Evolutionary conservation across 2,113 vertebrate species (phyloP).

Genomic region (Cololabis saira): DNA sequence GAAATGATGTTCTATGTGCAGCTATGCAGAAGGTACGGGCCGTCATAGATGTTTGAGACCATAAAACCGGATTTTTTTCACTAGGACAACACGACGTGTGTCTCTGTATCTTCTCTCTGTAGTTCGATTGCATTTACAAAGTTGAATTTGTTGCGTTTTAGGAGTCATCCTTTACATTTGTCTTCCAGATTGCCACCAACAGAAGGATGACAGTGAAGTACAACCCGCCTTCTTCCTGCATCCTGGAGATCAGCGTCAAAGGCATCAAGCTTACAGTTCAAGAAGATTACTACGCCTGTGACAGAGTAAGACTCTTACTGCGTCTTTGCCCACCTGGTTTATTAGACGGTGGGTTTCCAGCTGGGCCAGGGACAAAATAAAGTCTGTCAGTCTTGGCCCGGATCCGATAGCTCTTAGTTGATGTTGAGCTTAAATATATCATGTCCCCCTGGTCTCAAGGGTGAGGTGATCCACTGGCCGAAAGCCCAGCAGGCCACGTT

Average conservation of each 20-base stretch:
- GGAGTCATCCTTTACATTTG: neutral
- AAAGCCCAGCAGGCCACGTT: too few relatives aligned
- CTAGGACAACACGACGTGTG: too few relatives aligned
- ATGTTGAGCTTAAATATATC: too few relatives aligned
- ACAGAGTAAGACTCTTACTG: conserved; percentile 74
- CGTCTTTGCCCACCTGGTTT: neutral
- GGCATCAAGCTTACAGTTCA: conserved; percentile 94
- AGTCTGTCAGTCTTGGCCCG: too few relatives aligned
- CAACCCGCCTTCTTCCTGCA: conserved; percentile 95
- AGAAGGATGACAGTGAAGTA: conserved; percentile 96
- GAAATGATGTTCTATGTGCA: conserved; percentile 95
- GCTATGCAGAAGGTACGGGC: conserved; percentile 97
- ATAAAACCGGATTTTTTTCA: too few relatives aligned
- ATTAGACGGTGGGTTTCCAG: neutral
- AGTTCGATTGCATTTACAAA: neutral
- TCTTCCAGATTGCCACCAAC: conserved; percentile 91
- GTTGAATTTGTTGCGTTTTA: neutral
- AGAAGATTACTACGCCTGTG: conserved; percentile 88
- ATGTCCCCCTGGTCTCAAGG: too few relatives aligned
- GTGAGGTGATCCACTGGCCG: too few relatives aligned
- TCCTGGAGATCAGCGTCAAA: conserved; percentile 94
- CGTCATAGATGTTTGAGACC: too few relatives aligned
- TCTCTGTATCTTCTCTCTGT: neutral
- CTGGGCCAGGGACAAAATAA: too few relatives aligned
- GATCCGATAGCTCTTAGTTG: too few relatives aligned